A percentile compares a stretch with the other conserved stretches of the same genome.
phyloP scores from a whole-genome alignment of 2,113 vertebrate species.

The Brachypodius melanocephalos region DNA sequence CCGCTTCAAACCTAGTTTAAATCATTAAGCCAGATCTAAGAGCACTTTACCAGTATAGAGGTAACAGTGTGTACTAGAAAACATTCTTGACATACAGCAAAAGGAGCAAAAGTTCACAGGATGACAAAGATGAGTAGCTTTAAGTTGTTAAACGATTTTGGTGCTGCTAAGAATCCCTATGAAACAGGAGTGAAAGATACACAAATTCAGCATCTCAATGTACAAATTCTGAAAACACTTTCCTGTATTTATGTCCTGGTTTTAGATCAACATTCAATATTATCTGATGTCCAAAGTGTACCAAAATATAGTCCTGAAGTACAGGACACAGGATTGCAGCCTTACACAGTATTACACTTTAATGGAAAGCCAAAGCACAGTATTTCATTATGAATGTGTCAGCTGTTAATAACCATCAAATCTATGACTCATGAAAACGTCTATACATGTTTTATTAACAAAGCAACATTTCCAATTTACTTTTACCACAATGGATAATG shows the following conservation, averaged over 20 bases:
- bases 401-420: constrained; percentile 61
- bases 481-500: constrained; percentile 65
- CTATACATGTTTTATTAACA: constrained; percentile 65
- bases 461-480: constrained; percentile 66
- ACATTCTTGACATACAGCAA: not conserved
- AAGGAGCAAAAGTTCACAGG: not conserved
- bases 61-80: not conserved
- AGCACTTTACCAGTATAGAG: not conserved
- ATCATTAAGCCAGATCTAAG: not conserved
- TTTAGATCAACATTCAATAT: constrained; percentile 29
- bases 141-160: not conserved
- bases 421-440: constrained; percentile 62
- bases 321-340: not conserved
- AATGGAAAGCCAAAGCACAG: not conserved
- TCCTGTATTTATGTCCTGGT: not conserved
- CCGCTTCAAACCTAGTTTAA: not conserved
- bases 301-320: not conserved
- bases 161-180: not conserved
- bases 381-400: constrained; percentile 66
- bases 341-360: not conserved
- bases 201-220: not conserved
- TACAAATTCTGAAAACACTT: not conserved
- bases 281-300: not conserved
- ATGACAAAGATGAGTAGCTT: not conserved
- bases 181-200: not conserved